Conservation (phyloP, 1,140 invertebrate species). For the honey bee (Apis mellifera) region DNA sequence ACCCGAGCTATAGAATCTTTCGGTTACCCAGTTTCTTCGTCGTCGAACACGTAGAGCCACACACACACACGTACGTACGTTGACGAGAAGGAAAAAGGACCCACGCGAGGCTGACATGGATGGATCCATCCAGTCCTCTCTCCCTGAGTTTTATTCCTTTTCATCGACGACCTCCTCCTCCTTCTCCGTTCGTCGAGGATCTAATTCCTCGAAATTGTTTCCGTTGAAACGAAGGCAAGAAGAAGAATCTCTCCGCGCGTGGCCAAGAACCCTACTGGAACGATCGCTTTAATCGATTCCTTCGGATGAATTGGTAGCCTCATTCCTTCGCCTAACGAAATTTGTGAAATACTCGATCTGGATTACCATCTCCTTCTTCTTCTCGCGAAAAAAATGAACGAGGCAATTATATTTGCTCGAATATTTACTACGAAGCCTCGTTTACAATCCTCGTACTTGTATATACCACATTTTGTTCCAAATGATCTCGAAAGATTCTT, state of each 20-base stretch:
- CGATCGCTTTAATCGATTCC: conserved; percentile 35
- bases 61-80: neutral
- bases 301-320: neutral
- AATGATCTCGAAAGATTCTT: too few species aligned
- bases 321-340: neutral
- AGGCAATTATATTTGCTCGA: too few species aligned
- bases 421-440: too few species aligned
- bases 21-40: conserved; percentile 9
- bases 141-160: neutral
- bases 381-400: too few species aligned
- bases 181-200: neutral
- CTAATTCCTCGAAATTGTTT: conserved; percentile 31
- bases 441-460: too few species aligned
- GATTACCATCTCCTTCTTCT: too few species aligned
- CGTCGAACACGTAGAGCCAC: neutral
- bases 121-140: neutral
- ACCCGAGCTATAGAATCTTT: conserved; percentile 6
- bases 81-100: neutral
- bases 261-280: neutral
- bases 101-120: neutral
- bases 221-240: neutral
- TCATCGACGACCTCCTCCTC: conserved; percentile 15
- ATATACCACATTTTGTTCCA: too few species aligned
- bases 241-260: neutral
- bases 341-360: too few species aligned